phyloP scores from a whole-genome alignment of 2,888 invertebrate species.

The Sarcophaga carnaria region DNA sequence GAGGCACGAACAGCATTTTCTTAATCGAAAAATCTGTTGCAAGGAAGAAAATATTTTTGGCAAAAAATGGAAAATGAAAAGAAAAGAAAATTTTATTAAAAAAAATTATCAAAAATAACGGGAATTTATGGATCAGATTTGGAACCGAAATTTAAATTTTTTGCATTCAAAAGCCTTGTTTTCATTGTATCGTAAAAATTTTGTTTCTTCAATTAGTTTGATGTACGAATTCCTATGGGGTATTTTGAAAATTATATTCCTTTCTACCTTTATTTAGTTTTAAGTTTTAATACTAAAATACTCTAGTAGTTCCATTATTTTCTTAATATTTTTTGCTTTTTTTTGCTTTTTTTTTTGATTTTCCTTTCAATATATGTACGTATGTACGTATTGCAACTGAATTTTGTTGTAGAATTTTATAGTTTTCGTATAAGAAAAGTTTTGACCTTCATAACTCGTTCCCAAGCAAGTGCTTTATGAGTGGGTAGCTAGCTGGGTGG shows the following conservation, averaged over 20 bases:
- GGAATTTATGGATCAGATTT: no score
- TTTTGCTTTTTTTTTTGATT: not conserved
- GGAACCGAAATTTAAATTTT: no score
- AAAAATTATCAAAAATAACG: no score
- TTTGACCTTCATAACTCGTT: conserved; percentile 56
- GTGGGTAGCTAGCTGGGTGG: not conserved
- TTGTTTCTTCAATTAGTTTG: no score
- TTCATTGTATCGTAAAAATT: no score
- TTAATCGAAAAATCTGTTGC: not conserved
- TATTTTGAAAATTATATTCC: not conserved
- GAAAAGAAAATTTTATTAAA: not conserved
- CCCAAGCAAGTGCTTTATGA: not conserved
- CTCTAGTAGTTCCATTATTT: not conserved
- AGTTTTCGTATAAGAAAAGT: conserved; percentile 40
- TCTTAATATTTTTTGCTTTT: not conserved
- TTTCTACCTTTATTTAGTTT: conserved; percentile 45
- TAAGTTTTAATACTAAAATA: conserved; percentile 43
- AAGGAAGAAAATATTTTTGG: not conserved
- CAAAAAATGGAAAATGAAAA: not conserved
- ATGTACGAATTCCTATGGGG: conserved; percentile 21
- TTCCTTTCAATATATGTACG: not conserved
- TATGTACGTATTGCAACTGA: conserved; percentile 24
- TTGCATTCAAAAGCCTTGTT: no score
- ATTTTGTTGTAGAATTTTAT: conserved; percentile 2
- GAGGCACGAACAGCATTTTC: not conserved